Conservation (phyloP, 1,140 invertebrate genomes). For the Arctopsyche grandis region DNA sequence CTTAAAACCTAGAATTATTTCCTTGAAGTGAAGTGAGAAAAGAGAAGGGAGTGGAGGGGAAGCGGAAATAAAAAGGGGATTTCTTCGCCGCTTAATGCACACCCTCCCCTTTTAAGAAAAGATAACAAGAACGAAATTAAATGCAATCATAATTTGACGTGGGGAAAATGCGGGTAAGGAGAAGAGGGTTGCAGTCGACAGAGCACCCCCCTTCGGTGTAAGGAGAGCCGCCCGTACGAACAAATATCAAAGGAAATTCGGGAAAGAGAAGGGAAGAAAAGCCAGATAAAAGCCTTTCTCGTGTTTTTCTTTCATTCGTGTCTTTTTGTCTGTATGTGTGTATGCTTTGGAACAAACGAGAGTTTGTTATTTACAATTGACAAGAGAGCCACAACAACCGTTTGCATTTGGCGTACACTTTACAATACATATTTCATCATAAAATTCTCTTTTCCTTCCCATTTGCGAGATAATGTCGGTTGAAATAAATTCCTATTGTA, state of each 20-base stretch:
- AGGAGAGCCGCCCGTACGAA: background rate
- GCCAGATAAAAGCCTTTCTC: conserved; percentile 21
- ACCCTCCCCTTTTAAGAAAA: background rate
- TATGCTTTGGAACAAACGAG: conserved; percentile 16
- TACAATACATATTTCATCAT: conserved; percentile 9
- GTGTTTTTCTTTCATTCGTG: conserved; percentile 32
- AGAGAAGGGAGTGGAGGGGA: background rate
- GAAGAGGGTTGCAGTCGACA: background rate
- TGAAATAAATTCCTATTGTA: background rate
- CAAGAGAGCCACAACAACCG: conserved; percentile 11
- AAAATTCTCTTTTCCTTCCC: background rate
- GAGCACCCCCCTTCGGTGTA: background rate
- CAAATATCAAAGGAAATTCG: conserved; percentile 30
- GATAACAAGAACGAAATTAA: conserved; percentile 15
- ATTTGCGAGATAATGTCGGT: background rate
- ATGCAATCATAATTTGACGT: conserved; percentile 10
- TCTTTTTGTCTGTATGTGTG: conserved; percentile 11
- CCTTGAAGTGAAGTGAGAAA: background rate
- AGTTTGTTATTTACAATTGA: conserved; percentile 33
- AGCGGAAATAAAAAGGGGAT: conserved; percentile 13
- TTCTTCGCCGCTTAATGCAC: background rate
- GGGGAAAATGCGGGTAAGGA: background rate
- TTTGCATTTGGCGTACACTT: conserved; percentile 24
- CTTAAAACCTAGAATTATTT: background rate
- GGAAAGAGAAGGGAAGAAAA: conserved; percentile 10